These are phyloP conservation scores for Anastrepha ludens DNA, from an alignment of 1,140 invertebrate species.

Conservation along the genomic window DNA sequence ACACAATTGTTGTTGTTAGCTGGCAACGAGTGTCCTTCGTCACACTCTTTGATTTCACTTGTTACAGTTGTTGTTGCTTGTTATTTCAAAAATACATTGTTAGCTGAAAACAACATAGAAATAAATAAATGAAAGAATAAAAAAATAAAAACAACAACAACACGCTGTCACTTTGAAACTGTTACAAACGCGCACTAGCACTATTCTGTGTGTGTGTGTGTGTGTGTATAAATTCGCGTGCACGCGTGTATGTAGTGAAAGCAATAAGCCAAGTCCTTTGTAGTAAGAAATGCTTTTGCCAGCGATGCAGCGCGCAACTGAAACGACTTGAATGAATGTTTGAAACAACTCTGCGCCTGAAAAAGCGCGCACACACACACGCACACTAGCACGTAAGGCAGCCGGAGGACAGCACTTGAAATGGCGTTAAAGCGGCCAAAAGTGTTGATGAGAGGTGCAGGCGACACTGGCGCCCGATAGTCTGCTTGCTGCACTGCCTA, in stretches of 20 bases:
- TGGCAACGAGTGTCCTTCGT: neutral
- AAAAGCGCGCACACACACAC: neutral
- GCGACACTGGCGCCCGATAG: neutral
- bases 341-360: too few relatives aligned
- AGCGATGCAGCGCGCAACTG: too few relatives aligned
- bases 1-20: neutral
- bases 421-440: neutral
- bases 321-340: too few relatives aligned
- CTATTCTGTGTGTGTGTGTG: neutral
- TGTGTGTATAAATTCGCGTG: neutral
- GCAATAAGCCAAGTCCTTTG: neutral
- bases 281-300: too few relatives aligned
- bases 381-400: neutral
- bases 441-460: neutral
- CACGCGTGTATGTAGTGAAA: neutral
- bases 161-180: neutral
- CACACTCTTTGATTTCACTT: slow-evolving; percentile 21
- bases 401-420: slow-evolving; percentile 7
- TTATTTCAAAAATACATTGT: neutral
- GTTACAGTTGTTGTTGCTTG: neutral
- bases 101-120: slow-evolving; percentile 25
- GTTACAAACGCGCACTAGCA: neutral
- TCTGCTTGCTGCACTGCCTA: neutral
- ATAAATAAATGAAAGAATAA: neutral
- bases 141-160: neutral